Evolutionary conservation across 1,140 invertebrate species (phyloP), one percentile per base, ranked within the genome.

Genomic region (Phocides pigmalion): DNA sequence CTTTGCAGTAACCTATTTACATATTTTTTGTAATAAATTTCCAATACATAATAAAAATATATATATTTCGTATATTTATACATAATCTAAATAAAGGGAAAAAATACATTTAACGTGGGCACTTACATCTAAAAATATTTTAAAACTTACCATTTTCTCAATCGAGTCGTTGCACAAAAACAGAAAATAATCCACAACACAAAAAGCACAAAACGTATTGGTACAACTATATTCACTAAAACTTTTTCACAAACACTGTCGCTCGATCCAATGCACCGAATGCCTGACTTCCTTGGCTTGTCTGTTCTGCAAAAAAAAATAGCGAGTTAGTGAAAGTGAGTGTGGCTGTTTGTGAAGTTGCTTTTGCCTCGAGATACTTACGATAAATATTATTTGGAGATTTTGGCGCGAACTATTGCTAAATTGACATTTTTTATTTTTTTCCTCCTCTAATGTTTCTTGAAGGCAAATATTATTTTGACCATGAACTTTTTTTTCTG

Each of bases 261-360:
- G 47, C n/a, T 11, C 17, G 20, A 44, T 12, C 12, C 47, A 47
- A 44, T 59, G 35, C 46, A 70, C 51, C 64, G 64, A 71, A 66
- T 56, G 66, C 67, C 58, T 65, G 16, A 76, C 73, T 70, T 72
- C 70, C 71, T 66, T 66, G 49, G 67, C 61, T 56, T 56, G 61
- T 66, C 50, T 53, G 50, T 58, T 66, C 76, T 79, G 76, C 69
- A 76, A 76, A 69, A 76, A 78, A 77, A 69, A 73, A 76, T 66
- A 63, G 63, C 62, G 54, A 65, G 51, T 74, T 72, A 79, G 76
- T 79, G 76, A 79, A 79, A 79, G 76, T 76, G 67, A 70, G 54
- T 50, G 66, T 66, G 59, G 68, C 54, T 73, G 56, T 25, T 66
- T 47, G 65, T 66, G 63, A 72, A 54, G 64, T 68, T 74, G 49